Base-by-base conservation (phyloP, 2,113 vertebrate genomes). In the Saguinus imperator region DNA sequence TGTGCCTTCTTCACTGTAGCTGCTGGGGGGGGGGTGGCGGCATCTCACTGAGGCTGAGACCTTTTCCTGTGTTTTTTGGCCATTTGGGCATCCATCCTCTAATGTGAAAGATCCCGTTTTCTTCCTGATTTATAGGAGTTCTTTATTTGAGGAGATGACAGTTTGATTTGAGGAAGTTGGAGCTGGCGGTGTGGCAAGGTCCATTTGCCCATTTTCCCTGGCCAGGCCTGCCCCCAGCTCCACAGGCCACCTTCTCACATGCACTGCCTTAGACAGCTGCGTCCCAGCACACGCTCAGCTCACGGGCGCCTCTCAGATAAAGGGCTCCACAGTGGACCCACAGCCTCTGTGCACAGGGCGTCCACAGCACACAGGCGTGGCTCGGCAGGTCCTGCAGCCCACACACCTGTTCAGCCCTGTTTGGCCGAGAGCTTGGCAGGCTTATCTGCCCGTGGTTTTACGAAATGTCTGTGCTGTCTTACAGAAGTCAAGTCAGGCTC, bases 371-470 rank as follows among this genome's bases (percentile, higher is more conserved):
- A 5, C 0, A 10, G 68, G 25, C 1, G 68, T 1, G 25, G 5
- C 58, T 37, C 0, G 0, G 52, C 37, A 25, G 2, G 68, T 1
- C 20, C 73, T 1, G 16, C 23, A 21, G 40, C 16, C 3, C 21
- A 4, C 80, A 10, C 8, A 1, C 21, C 20, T 0, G 57, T 7
- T 23, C 10, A 8, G 40, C 10, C 2, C 1, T 2, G 8, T n/a
- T 1, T 20, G 25, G 3, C 5, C 1, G 0, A 6, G 0, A 1
- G 61, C 82, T 37, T 10, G 0, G 12, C 5, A 1, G 1, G 2
- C 76, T 3, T 5, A 1, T 27, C 29, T 16, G 11, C 3, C 52
- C 61, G 0, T 35, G 4, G 81, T 6, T 66, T 55, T 23, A 20
- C 29, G 13, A 68, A 32, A 3, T 6, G 7, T 48, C 52, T 43